phyloP scores from a whole-genome alignment of 1,140 invertebrate genomes.

The Scylla paramamosain region DNA sequence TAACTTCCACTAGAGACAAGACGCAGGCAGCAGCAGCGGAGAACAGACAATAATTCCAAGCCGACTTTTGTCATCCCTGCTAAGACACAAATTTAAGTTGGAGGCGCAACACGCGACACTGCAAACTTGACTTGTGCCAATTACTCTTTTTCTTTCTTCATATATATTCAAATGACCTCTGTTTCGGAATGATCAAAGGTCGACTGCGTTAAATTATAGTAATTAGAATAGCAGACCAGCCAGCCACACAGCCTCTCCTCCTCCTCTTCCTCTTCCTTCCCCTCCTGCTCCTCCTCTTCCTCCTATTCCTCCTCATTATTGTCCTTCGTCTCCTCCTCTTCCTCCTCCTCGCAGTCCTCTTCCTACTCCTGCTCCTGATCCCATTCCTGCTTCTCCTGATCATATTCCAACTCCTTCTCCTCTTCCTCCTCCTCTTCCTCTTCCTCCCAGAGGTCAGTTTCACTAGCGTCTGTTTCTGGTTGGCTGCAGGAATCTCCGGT shows the following conservation, averaged over 20 bases:
- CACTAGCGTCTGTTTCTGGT: too few species aligned
- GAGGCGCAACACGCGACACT: neutral
- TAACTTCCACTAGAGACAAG: neutral
- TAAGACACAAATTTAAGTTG: neutral
- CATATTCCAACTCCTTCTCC: too few species aligned
- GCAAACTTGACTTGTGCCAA: neutral
- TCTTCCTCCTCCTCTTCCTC: too few species aligned
- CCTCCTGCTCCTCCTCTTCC: neutral
- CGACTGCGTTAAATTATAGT: neutral
- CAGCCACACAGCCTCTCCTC: neutral
- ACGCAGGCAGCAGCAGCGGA: neutral
- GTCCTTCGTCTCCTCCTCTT: neutral
- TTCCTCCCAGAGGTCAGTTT: too few species aligned
- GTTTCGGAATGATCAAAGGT: neutral
- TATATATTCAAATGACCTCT: neutral
- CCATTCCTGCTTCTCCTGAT: neutral
- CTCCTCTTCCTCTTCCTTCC: neutral
- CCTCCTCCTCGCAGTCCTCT: neutral
- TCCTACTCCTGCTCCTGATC: neutral
- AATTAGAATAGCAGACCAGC: constrained; percentile 7
- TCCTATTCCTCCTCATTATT: neutral
- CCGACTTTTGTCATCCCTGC: neutral
- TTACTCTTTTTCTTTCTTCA: neutral
- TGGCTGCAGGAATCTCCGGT: too few species aligned
- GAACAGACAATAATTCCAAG: neutral